Percentiles rank a stretch among this genome's conserved stretches.
These are phyloP conservation scores for Megathymus violae DNA, from an alignment of 1,140 invertebrate species.

Conservation along the genomic window DNA sequence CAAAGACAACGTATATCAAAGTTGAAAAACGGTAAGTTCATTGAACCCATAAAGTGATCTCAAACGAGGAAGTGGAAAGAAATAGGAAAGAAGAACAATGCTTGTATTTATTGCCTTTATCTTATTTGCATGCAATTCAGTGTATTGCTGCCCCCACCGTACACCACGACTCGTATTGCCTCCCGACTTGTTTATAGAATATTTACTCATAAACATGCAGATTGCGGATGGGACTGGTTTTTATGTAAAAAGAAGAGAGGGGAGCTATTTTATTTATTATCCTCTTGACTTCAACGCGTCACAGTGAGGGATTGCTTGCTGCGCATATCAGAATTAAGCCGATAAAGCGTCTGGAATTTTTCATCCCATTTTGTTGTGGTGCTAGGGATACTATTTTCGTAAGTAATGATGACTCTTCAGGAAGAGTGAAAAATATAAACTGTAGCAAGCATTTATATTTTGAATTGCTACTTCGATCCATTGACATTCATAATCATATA, in stretches of 20 bases:
- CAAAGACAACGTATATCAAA: slow-evolving; percentile 17
- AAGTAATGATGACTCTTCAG: too few species aligned
- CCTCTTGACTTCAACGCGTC: slow-evolving; percentile 73
- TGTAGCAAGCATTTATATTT: too few species aligned
- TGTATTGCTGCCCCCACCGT: slow-evolving; percentile 70
- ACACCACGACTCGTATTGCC: slow-evolving; percentile 60
- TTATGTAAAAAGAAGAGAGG: slow-evolving; percentile 77
- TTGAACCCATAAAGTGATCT: slow-evolving; percentile 57
- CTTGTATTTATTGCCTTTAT: slow-evolving; percentile 77
- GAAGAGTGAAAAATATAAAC: too few species aligned
- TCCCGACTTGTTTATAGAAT: slow-evolving; percentile 80
- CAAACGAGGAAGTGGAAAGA: slow-evolving; percentile 52
- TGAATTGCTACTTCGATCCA: too few species aligned
- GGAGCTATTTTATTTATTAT: slow-evolving; percentile 81
- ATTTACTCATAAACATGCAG: slow-evolving; percentile 83
- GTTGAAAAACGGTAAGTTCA: slow-evolving; percentile 48
- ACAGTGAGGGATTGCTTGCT: slow-evolving; percentile 62
- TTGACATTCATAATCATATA: too few species aligned
- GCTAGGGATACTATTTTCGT: background rate
- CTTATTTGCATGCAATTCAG: slow-evolving; percentile 82
- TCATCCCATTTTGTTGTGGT: slow-evolving; percentile 18
- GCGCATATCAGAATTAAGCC: slow-evolving; percentile 48
- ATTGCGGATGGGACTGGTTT: slow-evolving; percentile 80
- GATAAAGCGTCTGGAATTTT: slow-evolving; percentile 35
- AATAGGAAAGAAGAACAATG: slow-evolving; percentile 57